A percentile compares a stretch with the other conserved stretches of the same genome.
Evolutionary conservation across 2,797 vertebrate genomes (phyloP).

Genomic region (Enteromius treurensis): DNA sequence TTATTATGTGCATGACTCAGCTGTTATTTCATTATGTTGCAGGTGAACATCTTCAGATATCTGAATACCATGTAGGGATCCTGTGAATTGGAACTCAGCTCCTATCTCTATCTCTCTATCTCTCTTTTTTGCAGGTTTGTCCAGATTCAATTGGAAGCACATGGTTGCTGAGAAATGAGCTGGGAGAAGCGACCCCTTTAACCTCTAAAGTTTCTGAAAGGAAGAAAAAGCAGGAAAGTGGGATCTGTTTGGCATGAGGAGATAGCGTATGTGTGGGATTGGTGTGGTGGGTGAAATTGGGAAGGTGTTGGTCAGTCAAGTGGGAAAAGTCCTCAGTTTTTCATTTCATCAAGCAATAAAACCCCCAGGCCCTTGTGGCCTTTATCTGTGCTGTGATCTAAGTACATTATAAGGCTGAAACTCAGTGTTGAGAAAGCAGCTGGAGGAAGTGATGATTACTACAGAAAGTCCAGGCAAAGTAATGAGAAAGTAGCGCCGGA

Average conservation of each 20-base stretch:
- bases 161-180: slow-evolving; percentile 27
- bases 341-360: slow-evolving; percentile 55
- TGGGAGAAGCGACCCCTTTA: slow-evolving; percentile 21
- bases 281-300: slow-evolving; percentile 30
- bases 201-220: slow-evolving; percentile 21
- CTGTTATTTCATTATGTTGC: neutral
- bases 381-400: slow-evolving; percentile 45
- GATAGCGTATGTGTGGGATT: neutral
- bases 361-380: slow-evolving; percentile 39
- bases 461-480: slow-evolving; percentile 38
- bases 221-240: slow-evolving; percentile 28
- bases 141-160: slow-evolving; percentile 30
- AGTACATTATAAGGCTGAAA: slow-evolving; percentile 47
- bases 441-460: slow-evolving; percentile 43
- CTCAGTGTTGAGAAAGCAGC: slow-evolving; percentile 27
- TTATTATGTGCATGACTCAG: neutral
- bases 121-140: slow-evolving; percentile 2
- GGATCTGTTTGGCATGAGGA: slow-evolving; percentile 12
- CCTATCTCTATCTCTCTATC: slow-evolving; percentile 1
- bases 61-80: neutral
- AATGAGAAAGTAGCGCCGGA: slow-evolving; percentile 48
- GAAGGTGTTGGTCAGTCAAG: slow-evolving; percentile 42
- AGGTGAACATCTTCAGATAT: neutral
- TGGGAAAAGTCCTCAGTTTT: slow-evolving; percentile 48
- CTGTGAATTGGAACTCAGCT: neutral